These are phyloP conservation scores for Vollenhovia emeryi DNA, from an alignment of 1,140 invertebrate genomes.

Conservation along the genomic window DNA sequence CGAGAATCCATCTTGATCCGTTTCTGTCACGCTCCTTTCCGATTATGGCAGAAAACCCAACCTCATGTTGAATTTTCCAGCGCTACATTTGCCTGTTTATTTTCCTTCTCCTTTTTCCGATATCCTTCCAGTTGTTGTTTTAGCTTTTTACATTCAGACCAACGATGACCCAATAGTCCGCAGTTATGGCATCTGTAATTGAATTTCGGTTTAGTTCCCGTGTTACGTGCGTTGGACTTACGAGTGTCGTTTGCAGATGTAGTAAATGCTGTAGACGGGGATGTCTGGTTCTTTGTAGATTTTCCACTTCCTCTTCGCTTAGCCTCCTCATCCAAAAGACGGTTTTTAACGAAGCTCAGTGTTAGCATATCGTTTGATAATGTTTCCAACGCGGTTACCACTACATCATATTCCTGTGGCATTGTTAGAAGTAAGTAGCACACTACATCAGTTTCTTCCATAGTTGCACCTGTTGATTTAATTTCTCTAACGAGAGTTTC, in stretches of 20 bases:
- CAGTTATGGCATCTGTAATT: not conserved
- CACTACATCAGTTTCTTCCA: too few relatives aligned
- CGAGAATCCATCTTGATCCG: not conserved
- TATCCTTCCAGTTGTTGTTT: not conserved
- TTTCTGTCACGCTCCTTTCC: not conserved
- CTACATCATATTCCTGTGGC: too few relatives aligned
- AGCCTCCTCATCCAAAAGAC: not conserved
- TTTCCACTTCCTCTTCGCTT: not conserved
- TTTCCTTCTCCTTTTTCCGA: not conserved
- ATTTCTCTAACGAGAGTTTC: too few relatives aligned
- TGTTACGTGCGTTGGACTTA: not conserved
- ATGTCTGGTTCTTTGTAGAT: not conserved
- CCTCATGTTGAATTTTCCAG: not conserved
- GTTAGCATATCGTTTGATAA: not conserved
- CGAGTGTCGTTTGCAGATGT: not conserved
- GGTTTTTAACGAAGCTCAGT: not conserved
- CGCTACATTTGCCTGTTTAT: not conserved
- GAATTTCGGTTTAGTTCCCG: not conserved
- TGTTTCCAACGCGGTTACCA: not conserved
- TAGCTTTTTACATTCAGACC: not conserved
- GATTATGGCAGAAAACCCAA: not conserved
- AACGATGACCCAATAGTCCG: not conserved
- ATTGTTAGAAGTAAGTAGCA: too few relatives aligned
- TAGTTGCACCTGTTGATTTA: too few relatives aligned
- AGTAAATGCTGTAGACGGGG: not conserved